phyloP scores from a whole-genome alignment of 2,797 vertebrate species.

The Gymnoscopelus microlampas region DNA sequence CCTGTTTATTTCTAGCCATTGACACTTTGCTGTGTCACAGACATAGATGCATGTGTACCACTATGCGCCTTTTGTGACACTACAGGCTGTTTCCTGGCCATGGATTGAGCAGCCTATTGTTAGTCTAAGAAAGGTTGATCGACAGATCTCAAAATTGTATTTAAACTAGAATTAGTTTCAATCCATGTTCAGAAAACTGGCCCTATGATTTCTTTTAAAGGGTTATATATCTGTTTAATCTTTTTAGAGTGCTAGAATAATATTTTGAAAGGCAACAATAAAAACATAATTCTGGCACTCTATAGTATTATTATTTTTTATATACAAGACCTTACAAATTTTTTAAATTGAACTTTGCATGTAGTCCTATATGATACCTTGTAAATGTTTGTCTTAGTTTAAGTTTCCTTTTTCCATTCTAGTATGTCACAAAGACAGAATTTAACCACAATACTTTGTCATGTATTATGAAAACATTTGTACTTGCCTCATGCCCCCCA shows the following conservation, averaged over 20 bases:
- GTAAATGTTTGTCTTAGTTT: constrained; percentile 74
- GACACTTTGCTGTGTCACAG: constrained; percentile 68
- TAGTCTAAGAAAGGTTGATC: constrained; percentile 14
- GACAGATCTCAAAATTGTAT: constrained; percentile 40
- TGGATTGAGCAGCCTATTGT: constrained; percentile 22
- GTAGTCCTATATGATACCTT: constrained; percentile 76
- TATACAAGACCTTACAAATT: constrained; percentile 74
- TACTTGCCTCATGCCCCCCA: constrained; percentile 66
- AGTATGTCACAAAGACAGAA: constrained; percentile 67
- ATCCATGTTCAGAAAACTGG: constrained; percentile 44
- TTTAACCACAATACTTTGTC: constrained; percentile 76
- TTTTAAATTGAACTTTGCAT: constrained; percentile 83
- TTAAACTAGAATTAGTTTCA: constrained; percentile 20
- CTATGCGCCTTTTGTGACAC: constrained; percentile 69
- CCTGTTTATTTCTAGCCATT: constrained; percentile 48
- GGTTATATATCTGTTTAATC: constrained; percentile 71
- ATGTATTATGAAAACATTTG: constrained; percentile 76
- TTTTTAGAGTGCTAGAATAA: constrained; percentile 66
- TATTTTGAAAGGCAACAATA: constrained; percentile 44
- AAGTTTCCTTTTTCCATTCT: constrained; percentile 72
- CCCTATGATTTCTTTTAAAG: constrained; percentile 59
- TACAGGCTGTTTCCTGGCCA: constrained; percentile 64
- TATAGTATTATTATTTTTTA: constrained; percentile 80
- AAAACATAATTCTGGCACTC: constrained; percentile 66
- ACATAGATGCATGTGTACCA: constrained; percentile 66